Percentiles rank a stretch among this genome's conserved stretches.
These are phyloP conservation scores for Eira barbara DNA, from an alignment of 2,113 vertebrate genomes.

Conservation along the genomic window DNA sequence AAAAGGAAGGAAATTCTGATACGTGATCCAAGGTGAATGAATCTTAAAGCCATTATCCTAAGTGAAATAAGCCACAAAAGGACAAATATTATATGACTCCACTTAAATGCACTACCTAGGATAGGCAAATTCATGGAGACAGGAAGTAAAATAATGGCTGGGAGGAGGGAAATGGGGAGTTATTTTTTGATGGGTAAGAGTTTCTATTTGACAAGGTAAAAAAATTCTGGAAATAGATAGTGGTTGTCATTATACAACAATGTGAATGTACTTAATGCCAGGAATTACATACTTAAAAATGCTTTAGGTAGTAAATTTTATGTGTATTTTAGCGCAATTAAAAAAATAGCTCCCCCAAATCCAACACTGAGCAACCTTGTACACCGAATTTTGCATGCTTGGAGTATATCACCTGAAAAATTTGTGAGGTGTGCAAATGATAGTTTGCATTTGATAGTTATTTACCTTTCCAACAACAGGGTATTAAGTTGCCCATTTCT, in stretches of 20 bases:
- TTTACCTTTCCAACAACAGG: constrained; percentile 7
- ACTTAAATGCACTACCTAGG: not conserved
- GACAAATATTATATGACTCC: not conserved
- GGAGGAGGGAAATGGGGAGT: not conserved
- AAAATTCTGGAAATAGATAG: not conserved
- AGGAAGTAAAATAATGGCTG: not conserved
- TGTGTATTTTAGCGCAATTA: not conserved
- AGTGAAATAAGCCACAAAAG: not conserved
- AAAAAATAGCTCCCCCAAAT: not conserved
- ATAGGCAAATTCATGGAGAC: not conserved
- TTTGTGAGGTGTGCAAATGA: not conserved
- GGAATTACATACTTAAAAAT: not conserved
- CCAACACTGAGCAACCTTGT: not conserved
- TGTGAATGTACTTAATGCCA: not conserved
- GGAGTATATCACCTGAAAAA: not conserved
- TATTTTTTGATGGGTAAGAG: not conserved
- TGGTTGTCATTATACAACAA: not conserved
- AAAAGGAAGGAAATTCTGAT: not conserved
- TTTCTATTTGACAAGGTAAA: not conserved
- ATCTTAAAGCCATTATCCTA: not conserved
- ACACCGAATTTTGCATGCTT: not conserved
- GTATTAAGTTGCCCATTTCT: not conserved
- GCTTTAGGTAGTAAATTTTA: not conserved
- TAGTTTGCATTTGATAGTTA: not conserved
- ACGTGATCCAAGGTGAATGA: not conserved